phyloP scores from a whole-genome alignment of 2,113 vertebrate genomes.

The Scortum barcoo region DNA sequence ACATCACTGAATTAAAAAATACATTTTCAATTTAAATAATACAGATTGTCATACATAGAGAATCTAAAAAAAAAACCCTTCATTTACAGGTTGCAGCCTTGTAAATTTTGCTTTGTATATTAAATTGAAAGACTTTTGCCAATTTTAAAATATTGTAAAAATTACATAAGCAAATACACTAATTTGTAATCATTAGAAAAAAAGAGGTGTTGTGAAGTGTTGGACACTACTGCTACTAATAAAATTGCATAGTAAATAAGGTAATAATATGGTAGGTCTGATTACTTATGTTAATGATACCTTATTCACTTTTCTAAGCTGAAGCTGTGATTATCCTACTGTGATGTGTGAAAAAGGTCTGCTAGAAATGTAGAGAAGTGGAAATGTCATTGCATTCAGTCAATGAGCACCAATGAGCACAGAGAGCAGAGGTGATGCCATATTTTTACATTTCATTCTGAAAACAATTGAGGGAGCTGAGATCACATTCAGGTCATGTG shows the following conservation, averaged over 20 bases:
- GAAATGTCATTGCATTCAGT: background rate
- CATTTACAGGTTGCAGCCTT: background rate
- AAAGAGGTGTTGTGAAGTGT: fast-evolving
- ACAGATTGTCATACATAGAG: background rate
- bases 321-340: background rate
- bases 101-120: too few species aligned
- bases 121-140: background rate
- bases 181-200: background rate
- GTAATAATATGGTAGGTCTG: too few species aligned
- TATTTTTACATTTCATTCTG: background rate
- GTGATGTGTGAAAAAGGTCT: background rate
- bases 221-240: too few species aligned
- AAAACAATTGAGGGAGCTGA: background rate
- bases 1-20: background rate
- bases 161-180: too few species aligned
- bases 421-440: background rate
- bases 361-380: background rate
- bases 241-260: too few species aligned
- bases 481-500: background rate
- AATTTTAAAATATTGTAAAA: too few species aligned
- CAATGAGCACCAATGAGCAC: background rate
- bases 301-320: background rate
- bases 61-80: background rate
- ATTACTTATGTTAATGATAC: too few species aligned
- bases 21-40: background rate